A percentile compares a stretch with the other conserved stretches of the same genome.
Conservation (phyloP, 1,140 invertebrate genomes). For the Lineus longissimus region DNA sequence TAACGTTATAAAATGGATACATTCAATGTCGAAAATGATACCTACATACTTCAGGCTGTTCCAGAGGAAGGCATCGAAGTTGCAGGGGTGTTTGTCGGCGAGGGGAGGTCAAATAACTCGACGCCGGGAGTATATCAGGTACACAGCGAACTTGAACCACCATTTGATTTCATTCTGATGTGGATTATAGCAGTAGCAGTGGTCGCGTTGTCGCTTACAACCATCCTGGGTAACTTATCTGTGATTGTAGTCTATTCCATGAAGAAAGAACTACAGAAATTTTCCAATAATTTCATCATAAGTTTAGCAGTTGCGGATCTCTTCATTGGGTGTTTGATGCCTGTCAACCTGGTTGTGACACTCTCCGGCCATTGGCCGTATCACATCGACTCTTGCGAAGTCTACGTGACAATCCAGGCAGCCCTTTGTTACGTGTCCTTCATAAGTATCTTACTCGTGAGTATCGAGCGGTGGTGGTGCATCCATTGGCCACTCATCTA, state of each 20-base stretch:
- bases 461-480: conserved; percentile 2
- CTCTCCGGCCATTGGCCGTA: conserved; percentile 1
- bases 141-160: too few relatives aligned
- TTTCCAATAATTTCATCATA: conserved; percentile 7
- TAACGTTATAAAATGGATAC: too few relatives aligned
- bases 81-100: too few relatives aligned
- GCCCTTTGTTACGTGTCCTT: not conserved
- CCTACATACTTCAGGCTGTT: too few relatives aligned
- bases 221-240: not conserved
- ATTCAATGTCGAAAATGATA: too few relatives aligned
- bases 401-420: not conserved
- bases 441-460: not conserved
- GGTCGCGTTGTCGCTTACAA: not conserved
- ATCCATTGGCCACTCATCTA: conserved; percentile 1
- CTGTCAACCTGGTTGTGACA: not conserved
- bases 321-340: not conserved
- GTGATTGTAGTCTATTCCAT: conserved; percentile 3
- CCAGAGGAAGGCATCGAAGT: too few relatives aligned
- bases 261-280: conserved; percentile 1
- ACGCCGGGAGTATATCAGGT: too few relatives aligned
- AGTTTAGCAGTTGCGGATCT: conserved; percentile 1
- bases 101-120: too few relatives aligned
- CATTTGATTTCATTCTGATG: not conserved
- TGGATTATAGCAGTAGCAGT: not conserved
- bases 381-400: not conserved